Percentiles rank a stretch among this genome's conserved stretches.
Conservation (phyloP, 1,140 invertebrate species). For the Zelostemma sp. region DNA sequence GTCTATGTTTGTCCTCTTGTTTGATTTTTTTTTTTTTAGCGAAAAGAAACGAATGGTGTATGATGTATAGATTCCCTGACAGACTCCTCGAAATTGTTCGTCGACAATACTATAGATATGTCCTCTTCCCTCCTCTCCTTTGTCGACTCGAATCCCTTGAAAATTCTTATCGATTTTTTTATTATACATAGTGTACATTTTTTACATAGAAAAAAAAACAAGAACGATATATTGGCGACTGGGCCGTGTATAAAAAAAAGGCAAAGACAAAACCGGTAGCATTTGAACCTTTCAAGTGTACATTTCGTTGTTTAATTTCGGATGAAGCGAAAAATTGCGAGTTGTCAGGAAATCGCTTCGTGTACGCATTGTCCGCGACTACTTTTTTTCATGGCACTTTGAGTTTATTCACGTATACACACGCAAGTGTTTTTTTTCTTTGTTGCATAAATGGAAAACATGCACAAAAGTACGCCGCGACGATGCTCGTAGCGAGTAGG, state of each 20-base stretch:
- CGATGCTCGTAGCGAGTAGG: slow-evolving; percentile 2
- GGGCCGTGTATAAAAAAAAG: slow-evolving; percentile 42
- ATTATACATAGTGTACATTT: slow-evolving; percentile 72
- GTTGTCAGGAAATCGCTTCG: slow-evolving; percentile 45
- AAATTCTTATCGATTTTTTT: slow-evolving; percentile 66
- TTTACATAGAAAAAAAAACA: slow-evolving; percentile 64
- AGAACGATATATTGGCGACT: slow-evolving; percentile 56
- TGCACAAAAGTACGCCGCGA: slow-evolving; percentile 21
- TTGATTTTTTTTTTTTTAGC: slow-evolving; percentile 31
- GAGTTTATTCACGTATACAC: not conserved
- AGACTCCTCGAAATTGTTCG: slow-evolving; percentile 26
- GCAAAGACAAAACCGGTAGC: slow-evolving; percentile 31
- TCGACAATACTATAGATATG: slow-evolving; percentile 48
- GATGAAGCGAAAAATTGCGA: slow-evolving; percentile 34
- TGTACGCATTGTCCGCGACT: slow-evolving; percentile 20
- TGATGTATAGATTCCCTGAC: slow-evolving; percentile 43
- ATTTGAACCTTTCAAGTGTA: slow-evolving; percentile 45
- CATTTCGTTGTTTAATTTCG: slow-evolving; percentile 43
- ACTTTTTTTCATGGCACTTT: not conserved
- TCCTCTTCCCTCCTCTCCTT: slow-evolving; percentile 26
- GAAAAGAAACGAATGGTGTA: slow-evolving; percentile 25
- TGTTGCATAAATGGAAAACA: not conserved
- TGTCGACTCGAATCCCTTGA: slow-evolving; percentile 55
- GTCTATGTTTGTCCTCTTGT: not conserved
- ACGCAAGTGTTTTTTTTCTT: not conserved